Percentiles rank a stretch among this genome's conserved stretches.
Evolutionary conservation across 2,797 vertebrate species (phyloP).

Genomic region (Bucorvus abyssinicus): DNA sequence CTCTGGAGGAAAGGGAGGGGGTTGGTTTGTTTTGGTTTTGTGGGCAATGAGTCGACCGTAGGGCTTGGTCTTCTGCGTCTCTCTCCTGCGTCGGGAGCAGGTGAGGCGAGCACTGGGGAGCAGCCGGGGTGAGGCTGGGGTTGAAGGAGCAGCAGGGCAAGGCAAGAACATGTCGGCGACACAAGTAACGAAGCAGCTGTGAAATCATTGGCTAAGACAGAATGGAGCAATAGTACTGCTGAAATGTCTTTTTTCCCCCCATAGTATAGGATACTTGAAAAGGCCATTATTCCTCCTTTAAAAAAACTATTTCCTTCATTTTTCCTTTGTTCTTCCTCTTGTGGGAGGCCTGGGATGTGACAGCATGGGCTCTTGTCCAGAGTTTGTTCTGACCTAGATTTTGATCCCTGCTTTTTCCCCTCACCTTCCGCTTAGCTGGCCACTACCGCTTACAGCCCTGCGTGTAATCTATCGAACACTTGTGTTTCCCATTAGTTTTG

Average conservation of each 20-base stretch:
- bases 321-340: background rate
- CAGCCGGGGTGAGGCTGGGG: conserved; percentile 43
- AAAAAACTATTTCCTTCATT: background rate
- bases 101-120: background rate
- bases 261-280: conserved; percentile 16
- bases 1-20: background rate
- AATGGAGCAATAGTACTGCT: conserved; percentile 35
- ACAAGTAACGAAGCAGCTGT: conserved; percentile 20
- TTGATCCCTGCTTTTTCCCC: conserved; percentile 49
- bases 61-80: background rate
- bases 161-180: background rate
- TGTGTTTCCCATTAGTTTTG: conserved; percentile 5
- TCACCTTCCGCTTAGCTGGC: conserved; percentile 34
- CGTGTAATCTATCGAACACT: conserved; percentile 15
- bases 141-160: conserved; percentile 37
- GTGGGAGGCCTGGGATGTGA: conserved; percentile 26
- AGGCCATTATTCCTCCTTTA: background rate
- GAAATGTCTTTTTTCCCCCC: background rate
- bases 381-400: conserved; percentile 66
- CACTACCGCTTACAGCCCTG: conserved; percentile 14
- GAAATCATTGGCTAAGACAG: conserved; percentile 2
- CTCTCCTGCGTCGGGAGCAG: background rate
- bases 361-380: background rate
- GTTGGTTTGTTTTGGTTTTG: background rate
- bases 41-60: background rate